Base-by-base conservation (phyloP, 1,140 invertebrate genomes). In the Drosophila bocki region DNA sequence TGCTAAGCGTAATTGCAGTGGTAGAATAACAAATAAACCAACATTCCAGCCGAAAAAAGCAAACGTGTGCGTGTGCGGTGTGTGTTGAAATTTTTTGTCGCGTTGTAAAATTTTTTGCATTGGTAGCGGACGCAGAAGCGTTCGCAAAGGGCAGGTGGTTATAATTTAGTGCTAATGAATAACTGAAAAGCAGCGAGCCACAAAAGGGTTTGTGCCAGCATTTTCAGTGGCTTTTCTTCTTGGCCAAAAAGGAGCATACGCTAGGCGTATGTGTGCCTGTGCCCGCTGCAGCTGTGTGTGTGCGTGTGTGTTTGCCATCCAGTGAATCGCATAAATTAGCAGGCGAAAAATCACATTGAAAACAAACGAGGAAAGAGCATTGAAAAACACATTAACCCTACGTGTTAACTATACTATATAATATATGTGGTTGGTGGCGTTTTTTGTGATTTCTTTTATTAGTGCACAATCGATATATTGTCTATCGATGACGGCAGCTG, bases 401-500 rank as follows among this genome's bases (percentile, higher is more conserved):
- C 58, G 62, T 82, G 79, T 76, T 56, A 53, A 63, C 59, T 68
- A 63, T 37, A 45, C 9, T 80, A 53, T 80, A 58, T 9, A 29
- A 51, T 54, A 65, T 50, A 48, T 47, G 19, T 33, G 35, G 54
- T 35, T 45, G 45, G 33, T 47, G 57, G 62, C 62, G 57, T 56
- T 63, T 48, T 63, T 62, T 59, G 51, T 80, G 42, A 53, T 50
- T 80, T 57, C 53, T 37, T 57, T 51, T 59, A 63, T 41, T 37
- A 48, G 19, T 39, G 35, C n/a, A 26, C 26, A 77, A 68, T 77
- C 63, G 54, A 62, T 63, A 85, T 41, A 53, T 75, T 74, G 37
- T 54, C 63, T 78, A 79, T 65, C 64, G 74, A 79, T 90, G 84
- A 88, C 84, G 85, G 86, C 85, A 88, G 85, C 85, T 90, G 85